Conservation (phyloP, 2,797 vertebrate genomes). For the Spea hammondii region DNA sequence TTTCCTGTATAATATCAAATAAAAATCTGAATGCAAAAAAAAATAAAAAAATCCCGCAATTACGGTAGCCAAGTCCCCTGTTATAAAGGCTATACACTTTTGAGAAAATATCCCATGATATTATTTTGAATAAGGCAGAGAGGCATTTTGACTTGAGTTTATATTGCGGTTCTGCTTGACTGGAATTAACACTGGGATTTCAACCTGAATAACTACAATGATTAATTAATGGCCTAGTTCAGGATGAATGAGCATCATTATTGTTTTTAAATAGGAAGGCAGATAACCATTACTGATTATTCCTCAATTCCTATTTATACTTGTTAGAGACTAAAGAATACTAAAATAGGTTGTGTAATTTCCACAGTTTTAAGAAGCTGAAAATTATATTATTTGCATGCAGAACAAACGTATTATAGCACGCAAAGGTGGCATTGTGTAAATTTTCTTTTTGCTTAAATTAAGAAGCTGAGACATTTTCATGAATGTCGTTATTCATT, state of each 20-base stretch:
- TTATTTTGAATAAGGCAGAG: slow-evolving; percentile 65
- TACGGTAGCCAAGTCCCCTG: slow-evolving; percentile 55
- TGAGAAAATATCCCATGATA: slow-evolving; percentile 59
- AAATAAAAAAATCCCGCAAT: slow-evolving; percentile 53
- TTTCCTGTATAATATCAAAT: slow-evolving; percentile 41
- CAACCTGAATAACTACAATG: slow-evolving; percentile 73
- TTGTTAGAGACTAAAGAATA: slow-evolving; percentile 70
- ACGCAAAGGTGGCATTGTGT: slow-evolving; percentile 30
- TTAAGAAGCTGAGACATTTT: slow-evolving; percentile 38
- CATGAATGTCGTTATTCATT: slow-evolving; percentile 11
- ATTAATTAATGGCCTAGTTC: slow-evolving; percentile 78
- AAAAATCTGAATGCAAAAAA: slow-evolving; percentile 18
- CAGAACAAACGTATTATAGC: slow-evolving; percentile 51
- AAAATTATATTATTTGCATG: slow-evolving; percentile 63
- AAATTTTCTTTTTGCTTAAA: slow-evolving; percentile 40
- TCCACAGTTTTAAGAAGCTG: slow-evolving; percentile 60
- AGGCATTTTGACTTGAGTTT: slow-evolving; percentile 67
- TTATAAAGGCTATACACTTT: slow-evolving; percentile 58
- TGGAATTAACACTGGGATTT: slow-evolving; percentile 69
- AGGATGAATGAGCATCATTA: slow-evolving; percentile 76
- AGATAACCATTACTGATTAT: slow-evolving; percentile 79
- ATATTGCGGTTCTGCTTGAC: slow-evolving; percentile 64
- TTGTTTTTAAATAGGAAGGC: slow-evolving; percentile 79
- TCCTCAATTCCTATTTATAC: slow-evolving; percentile 71
- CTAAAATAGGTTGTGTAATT: slow-evolving; percentile 64